Conservation (phyloP, 2,888 invertebrate species). For the Stratiomys singularior region DNA sequence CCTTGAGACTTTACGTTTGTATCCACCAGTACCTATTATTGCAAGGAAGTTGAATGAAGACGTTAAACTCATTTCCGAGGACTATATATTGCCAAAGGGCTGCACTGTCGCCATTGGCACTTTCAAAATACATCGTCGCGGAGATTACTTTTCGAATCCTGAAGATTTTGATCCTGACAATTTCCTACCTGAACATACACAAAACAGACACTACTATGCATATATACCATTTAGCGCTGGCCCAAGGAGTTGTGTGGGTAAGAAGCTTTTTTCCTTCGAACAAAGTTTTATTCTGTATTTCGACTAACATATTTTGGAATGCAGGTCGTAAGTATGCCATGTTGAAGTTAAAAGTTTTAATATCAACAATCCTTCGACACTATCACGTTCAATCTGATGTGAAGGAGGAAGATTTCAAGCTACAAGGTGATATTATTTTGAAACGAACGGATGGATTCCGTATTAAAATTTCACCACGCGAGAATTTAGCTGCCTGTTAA, state of each 20-base stretch:
- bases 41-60: conserved; percentile 78
- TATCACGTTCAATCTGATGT: conserved; percentile 73
- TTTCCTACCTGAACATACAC: conserved; percentile 79
- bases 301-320: too few species aligned
- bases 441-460: conserved; percentile 80
- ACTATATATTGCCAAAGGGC: conserved; percentile 75
- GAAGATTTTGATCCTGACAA: conserved; percentile 81
- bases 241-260: conserved; percentile 81
- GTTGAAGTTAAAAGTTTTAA: conserved; percentile 78
- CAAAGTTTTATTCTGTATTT: too few species aligned
- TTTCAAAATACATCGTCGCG: conserved; percentile 74
- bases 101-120: conserved; percentile 76
- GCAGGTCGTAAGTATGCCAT: conserved; percentile 81
- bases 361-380: conserved; percentile 77
- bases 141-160: conserved; percentile 75
- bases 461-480: conserved; percentile 74
- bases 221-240: conserved; percentile 85
- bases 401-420: conserved; percentile 73
- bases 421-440: conserved; percentile 79
- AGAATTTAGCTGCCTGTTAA: conserved; percentile 10
- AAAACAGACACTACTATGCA: conserved; percentile 81
- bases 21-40: conserved; percentile 83
- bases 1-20: conserved; percentile 80
- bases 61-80: conserved; percentile 71
- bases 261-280: conserved; percentile 56